Evolutionary conservation across 2,113 vertebrate species (phyloP).

Genomic region (Deroptyus accipitrinus): DNA sequence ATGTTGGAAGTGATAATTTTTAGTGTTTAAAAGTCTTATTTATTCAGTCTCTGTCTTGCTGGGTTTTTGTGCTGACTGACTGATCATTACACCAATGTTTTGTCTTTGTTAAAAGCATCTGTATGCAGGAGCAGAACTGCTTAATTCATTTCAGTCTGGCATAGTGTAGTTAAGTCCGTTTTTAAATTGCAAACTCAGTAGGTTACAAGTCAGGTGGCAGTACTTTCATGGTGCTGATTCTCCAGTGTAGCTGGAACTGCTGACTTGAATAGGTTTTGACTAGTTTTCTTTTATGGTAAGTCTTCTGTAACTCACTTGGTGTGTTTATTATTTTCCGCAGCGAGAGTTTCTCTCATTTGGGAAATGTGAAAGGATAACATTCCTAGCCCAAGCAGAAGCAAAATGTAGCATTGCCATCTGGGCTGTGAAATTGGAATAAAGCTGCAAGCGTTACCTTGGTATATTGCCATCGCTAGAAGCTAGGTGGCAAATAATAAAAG

Average conservation of each 20-base stretch:
- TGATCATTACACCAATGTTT: not conserved
- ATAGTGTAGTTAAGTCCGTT: not conserved
- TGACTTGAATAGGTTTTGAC: slow-evolving; percentile 13
- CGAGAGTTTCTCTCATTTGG: slow-evolving; percentile 21
- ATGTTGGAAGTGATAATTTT: slow-evolving; percentile 8
- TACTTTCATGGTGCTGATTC: not conserved
- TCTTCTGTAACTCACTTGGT: not conserved
- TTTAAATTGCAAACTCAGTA: not conserved
- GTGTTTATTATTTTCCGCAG: slow-evolving; percentile 40
- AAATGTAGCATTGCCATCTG: slow-evolving; percentile 33
- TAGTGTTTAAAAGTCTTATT: not conserved
- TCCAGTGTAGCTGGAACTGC: not conserved
- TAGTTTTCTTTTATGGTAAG: not conserved
- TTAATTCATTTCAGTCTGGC: slow-evolving; percentile 32
- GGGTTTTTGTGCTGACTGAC: not conserved
- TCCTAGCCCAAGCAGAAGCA: slow-evolving; percentile 24
- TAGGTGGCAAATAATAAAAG: slow-evolving; percentile 22
- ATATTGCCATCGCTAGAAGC: not conserved
- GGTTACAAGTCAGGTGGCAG: slow-evolving; percentile 25
- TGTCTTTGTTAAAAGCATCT: not conserved
- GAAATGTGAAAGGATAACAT: slow-evolving; percentile 29
- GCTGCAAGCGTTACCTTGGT: not conserved
- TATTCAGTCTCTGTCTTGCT: not conserved
- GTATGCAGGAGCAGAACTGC: not conserved
- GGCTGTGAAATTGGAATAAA: slow-evolving; percentile 44